Evolutionary conservation across 2,888 invertebrate genomes (phyloP), one percentile per base, ranked within the genome.

Genomic region (Drosophila kanekoi): DNA sequence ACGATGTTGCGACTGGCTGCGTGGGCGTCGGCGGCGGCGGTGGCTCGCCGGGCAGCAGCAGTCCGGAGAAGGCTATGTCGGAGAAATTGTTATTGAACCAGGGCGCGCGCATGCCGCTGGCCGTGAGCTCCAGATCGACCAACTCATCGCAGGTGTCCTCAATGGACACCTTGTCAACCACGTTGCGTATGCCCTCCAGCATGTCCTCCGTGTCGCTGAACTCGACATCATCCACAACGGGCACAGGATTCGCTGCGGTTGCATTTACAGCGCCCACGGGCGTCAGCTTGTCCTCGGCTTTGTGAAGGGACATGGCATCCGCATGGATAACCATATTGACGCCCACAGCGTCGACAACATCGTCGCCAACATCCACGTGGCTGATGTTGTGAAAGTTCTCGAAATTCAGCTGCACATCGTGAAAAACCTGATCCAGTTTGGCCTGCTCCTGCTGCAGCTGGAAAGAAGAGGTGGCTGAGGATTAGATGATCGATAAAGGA

Each of bases 201-300:
- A 97, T 94, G 92, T 97, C 97, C 91, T 97, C 97, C 0, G 96
- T 95, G 84, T 97, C 97, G 77, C 96, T 96, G 91, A 97, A 97
- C 91, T 97, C 97, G 93, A 93, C 91, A 54, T 92, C 91, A 92
- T 93, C 89, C 1, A 73, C 78, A 1, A 81, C 78, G 20, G 81
- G 47, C 16, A 79, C 70, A 14, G 58, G 54, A 40, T 60, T 68
- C 5, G 71, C n/a, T 0, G 71, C 56, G 1, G 59, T 14, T 1
- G 59, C 32, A 41, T 44, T 81, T 11, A 72, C 9, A 3, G 75
- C 23, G 3, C 44, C 63, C 2, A 77, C 79, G 4, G 78, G 49
- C n/a, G 48, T 35, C 1, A 74, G 51, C 13, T 84, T 87, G 1
- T 64, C 81, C 13, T 63, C 68, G 18, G 45, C 41, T 28, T 77